Conservation (phyloP, 1,140 invertebrate genomes). For the Tribolium castaneum region DNA sequence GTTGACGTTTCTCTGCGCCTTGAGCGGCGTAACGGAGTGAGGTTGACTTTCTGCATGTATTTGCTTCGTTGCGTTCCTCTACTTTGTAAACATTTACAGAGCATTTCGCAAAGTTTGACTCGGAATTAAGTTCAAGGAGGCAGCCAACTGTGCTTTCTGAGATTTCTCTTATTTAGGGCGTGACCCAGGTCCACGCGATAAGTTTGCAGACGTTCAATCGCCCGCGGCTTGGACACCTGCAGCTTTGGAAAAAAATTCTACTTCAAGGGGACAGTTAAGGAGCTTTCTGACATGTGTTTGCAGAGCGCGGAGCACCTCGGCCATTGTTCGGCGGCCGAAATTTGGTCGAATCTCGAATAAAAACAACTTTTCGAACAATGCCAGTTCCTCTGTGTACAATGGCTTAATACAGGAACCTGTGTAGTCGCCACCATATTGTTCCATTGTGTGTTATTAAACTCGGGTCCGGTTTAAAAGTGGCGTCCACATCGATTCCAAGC, state of each 20-base stretch:
- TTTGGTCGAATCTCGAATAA: constrained; percentile 24
- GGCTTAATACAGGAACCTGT: constrained; percentile 15
- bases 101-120: constrained; percentile 48
- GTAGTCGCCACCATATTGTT: constrained; percentile 17
- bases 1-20: constrained; percentile 18
- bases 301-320: constrained; percentile 5
- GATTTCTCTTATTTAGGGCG: constrained; percentile 34
- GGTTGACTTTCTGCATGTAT: constrained; percentile 49
- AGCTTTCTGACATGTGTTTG: constrained; percentile 22
- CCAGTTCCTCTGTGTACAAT: constrained; percentile 23
- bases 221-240: background rate
- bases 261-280: background rate
- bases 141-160: constrained; percentile 43
- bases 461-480: constrained; percentile 13
- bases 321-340: constrained; percentile 3
- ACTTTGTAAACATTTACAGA: constrained; percentile 54
- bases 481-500: background rate
- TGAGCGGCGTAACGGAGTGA: constrained; percentile 38
- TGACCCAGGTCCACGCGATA: constrained; percentile 33
- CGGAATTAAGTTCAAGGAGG: constrained; percentile 45
- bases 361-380: constrained; percentile 30
- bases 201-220: constrained; percentile 8
- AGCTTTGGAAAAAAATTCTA: background rate
- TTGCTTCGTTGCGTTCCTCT: constrained; percentile 50
- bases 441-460: constrained; percentile 30